phyloP scores from a whole-genome alignment of 2,113 vertebrate species.

The Pollachius pollachius region DNA sequence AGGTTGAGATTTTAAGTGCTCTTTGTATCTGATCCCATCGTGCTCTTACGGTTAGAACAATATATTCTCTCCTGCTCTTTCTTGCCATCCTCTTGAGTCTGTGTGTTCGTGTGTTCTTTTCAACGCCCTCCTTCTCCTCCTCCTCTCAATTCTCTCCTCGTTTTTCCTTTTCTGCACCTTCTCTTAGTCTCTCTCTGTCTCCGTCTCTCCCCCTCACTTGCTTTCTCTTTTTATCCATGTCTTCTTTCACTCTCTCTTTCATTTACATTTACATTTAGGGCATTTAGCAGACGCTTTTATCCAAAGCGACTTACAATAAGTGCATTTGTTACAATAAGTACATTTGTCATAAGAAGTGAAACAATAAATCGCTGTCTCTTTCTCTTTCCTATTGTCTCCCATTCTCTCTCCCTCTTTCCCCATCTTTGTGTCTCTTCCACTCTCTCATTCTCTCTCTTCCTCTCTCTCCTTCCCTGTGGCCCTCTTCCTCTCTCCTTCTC shows the following conservation, averaged over 20 bases:
- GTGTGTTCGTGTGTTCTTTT: no score
- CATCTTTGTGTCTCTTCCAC: slow-evolving; percentile 11
- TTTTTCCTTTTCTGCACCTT: slow-evolving; percentile 6
- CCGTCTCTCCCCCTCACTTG: slow-evolving; percentile 17
- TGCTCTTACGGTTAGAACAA: slow-evolving; percentile 30
- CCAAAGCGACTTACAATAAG: no score
- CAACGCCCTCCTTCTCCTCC: background rate
- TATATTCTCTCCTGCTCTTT: background rate
- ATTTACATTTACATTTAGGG: no score
- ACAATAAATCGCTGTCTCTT: background rate
- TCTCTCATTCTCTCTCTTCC: background rate
- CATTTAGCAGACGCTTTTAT: no score
- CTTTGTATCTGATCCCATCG: slow-evolving; percentile 37
- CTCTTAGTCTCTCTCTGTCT: slow-evolving; percentile 9
- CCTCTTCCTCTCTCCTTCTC: slow-evolving; percentile 4
- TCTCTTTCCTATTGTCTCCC: slow-evolving; percentile 1
- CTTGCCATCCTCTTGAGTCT: no score
- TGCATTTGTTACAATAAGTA: no score
- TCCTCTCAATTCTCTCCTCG: slow-evolving; percentile 15
- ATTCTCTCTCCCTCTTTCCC: background rate
- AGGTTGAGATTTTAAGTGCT: slow-evolving; percentile 1
- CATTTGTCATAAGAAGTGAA: no score
- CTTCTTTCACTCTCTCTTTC: slow-evolving; percentile 23
- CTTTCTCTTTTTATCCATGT: background rate
- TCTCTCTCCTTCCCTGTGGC: background rate